Evolutionary conservation across 2,888 invertebrate species (phyloP).

Genomic region (Saturnia pavonia): DNA sequence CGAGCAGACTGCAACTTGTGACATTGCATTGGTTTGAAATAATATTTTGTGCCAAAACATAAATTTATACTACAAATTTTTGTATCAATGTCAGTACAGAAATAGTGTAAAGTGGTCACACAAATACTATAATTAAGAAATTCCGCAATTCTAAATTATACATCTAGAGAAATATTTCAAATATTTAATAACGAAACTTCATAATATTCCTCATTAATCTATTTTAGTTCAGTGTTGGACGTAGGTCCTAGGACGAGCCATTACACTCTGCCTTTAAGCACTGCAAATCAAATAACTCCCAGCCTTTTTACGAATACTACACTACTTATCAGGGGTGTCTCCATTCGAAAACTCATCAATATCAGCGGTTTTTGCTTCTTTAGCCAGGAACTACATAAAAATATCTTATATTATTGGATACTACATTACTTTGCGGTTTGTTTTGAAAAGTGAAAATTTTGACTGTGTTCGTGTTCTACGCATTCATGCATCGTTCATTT

Average conservation of each 20-base stretch:
- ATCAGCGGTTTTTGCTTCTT: too few species aligned
- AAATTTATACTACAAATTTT: neutral
- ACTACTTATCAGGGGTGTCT: too few species aligned
- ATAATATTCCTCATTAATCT: neutral
- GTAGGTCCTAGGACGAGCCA: neutral
- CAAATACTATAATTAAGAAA: neutral
- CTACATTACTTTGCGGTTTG: too few species aligned
- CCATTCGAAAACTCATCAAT: neutral
- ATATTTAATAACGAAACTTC: neutral
- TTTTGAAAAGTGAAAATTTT: too few species aligned
- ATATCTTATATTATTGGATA: too few species aligned
- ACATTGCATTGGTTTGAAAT: neutral
- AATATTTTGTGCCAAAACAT: constrained; percentile 15
- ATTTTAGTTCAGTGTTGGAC: neutral
- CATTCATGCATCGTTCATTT: too few species aligned
- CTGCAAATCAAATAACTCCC: neutral
- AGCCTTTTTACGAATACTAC: neutral
- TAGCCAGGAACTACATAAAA: neutral
- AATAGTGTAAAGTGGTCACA: neutral
- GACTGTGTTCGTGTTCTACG: too few species aligned
- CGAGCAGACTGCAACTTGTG: constrained; percentile 15
- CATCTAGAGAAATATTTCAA: neutral
- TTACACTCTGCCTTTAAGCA: neutral
- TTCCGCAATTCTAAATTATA: neutral
- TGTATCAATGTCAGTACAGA: neutral